Evolutionary conservation across 1,140 invertebrate genomes (phyloP), one percentile per base, ranked within the genome.

Genomic region (Drosophila neocordata): DNA sequence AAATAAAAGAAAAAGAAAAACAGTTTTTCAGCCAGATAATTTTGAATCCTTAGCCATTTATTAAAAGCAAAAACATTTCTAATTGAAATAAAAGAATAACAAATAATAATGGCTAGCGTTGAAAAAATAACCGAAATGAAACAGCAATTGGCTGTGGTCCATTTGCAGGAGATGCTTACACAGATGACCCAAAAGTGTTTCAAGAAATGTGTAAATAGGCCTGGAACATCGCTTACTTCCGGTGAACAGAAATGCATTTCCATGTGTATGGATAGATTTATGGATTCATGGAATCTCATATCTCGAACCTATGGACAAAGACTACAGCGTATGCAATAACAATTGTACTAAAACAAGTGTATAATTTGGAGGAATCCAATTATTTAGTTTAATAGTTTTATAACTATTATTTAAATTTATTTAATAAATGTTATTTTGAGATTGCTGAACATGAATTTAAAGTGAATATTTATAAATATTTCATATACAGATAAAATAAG

Each of bases 161-260:
- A 98, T 93, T 96, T 97, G 20, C 98, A 99, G 92, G 97, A 98
- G 94, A 92, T 99, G 74, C 93, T 99, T 48, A 95, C 96, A 92
- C 96, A 98, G 96, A 98, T 99, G 94, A 97, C 97, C 35, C 97
- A 99, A 91, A 99, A 99, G 93, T 99, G 98, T 93, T 99, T 98
- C 90, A 97, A 96, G 91, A 98, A 98, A 90, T 99, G 98, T 92
- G 95, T 99, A 71, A 91, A 92, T 56, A 98, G 97, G 91, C 98
- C 98, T 12, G 98, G 98, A n/a, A 95, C 95, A 12, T 95, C 96
- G 6, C 92, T 99, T 68, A 97, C 97, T 92, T 97, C 94, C 91
- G 97, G 96, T 1, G 97, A 99, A 94, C 97, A 98, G 95, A 99
- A 99, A 96, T 99, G 98, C 92, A 94, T 99, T 73, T 96, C 97